phyloP scores from a whole-genome alignment of 2,888 invertebrate species.

The Erynnis tages region DNA sequence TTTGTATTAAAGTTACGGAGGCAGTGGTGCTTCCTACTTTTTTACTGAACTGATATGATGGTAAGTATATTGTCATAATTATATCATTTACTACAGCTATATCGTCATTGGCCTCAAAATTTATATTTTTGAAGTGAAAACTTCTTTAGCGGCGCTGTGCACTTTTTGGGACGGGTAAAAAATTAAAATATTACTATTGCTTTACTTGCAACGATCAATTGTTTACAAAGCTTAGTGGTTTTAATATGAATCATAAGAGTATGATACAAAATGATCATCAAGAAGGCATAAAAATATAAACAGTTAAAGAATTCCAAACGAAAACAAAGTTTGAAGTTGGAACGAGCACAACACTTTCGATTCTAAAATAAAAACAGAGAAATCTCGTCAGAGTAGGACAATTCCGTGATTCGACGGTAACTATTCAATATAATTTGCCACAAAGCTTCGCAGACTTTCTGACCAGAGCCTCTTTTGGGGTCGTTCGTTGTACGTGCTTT shows the following conservation, averaged over 20 bases:
- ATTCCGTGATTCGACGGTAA: conserved; percentile 49
- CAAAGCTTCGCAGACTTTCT: conserved; percentile 31
- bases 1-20: conserved; percentile 1
- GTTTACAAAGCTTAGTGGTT: too few species aligned
- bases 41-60: not conserved
- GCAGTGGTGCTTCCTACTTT: not conserved
- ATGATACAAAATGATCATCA: too few species aligned
- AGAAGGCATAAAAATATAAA: not conserved
- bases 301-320: conserved; percentile 13
- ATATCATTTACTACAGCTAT: too few species aligned
- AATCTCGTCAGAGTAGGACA: conserved; percentile 49
- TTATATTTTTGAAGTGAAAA: too few species aligned
- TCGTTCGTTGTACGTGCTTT: conserved; percentile 58
- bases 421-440: conserved; percentile 47
- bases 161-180: too few species aligned
- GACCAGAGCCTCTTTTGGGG: conserved; percentile 44
- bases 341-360: conserved; percentile 39
- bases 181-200: too few species aligned
- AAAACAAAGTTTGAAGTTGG: conserved; percentile 28
- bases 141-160: too few species aligned
- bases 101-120: too few species aligned
- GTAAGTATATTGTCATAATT: too few species aligned
- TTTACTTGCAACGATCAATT: too few species aligned
- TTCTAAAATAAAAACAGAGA: conserved; percentile 48
- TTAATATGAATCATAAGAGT: too few species aligned